Conservation (phyloP, 2,888 invertebrate species). For the Brachynemurus nebulosus region DNA sequence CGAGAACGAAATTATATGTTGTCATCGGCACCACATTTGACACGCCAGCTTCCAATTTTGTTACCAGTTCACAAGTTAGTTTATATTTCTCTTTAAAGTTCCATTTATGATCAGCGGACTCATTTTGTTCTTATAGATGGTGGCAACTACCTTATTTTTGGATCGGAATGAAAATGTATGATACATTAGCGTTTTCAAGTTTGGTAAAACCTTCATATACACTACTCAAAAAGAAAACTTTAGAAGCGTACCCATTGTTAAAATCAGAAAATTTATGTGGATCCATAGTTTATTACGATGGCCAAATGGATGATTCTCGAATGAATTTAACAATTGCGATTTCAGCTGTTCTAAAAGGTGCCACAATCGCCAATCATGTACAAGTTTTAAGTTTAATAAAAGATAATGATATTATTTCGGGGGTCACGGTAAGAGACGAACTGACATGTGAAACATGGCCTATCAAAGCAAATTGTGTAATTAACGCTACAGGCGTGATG, state of each 20-base stretch:
- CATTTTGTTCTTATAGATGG: conserved; percentile 54
- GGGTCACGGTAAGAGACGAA: conserved; percentile 68
- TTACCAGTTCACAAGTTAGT: conserved; percentile 92
- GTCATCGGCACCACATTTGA: conserved; percentile 90
- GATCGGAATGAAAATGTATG: conserved; percentile 98
- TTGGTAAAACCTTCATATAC: conserved; percentile 92
- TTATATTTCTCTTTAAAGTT: not conserved
- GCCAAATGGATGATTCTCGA: conserved; percentile 97
- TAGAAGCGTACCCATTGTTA: conserved; percentile 97
- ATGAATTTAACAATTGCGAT: conserved; percentile 95
- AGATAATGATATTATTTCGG: conserved; percentile 37
- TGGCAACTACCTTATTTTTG: conserved; percentile 99
- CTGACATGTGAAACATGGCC: conserved; percentile 72
- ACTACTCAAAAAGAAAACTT: conserved; percentile 79
- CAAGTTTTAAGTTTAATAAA: conserved; percentile 66
- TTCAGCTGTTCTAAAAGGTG: conserved; percentile 90
- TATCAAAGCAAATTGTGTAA: conserved; percentile 80
- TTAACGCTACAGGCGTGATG: conserved; percentile 98
- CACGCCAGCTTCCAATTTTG: conserved; percentile 95
- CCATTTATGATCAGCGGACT: conserved; percentile 3
- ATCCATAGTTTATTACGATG: conserved; percentile 99
- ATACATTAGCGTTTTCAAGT: conserved; percentile 90
- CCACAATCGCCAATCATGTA: conserved; percentile 88
- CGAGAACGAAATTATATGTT: conserved; percentile 90
- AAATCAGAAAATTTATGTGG: conserved; percentile 89